Conservation (phyloP, 2,113 vertebrate genomes). For the Oceanites oceanicus region DNA sequence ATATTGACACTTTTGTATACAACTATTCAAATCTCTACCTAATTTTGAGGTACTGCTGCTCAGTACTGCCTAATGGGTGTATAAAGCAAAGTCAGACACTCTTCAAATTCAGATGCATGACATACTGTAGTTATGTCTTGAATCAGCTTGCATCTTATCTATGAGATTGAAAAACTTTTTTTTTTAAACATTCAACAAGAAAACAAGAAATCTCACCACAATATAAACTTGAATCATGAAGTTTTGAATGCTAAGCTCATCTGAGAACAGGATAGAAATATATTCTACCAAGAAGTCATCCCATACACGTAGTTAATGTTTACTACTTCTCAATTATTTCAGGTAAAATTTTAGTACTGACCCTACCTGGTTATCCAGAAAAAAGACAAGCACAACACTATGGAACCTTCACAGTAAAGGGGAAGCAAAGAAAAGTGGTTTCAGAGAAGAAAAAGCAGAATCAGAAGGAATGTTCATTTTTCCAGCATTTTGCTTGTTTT, state of each 20-base stretch:
- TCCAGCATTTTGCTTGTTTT: background rate
- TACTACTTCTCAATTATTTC: background rate
- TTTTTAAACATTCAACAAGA: background rate
- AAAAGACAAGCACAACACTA: background rate
- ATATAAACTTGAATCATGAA: background rate
- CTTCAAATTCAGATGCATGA: background rate
- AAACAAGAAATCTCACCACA: background rate
- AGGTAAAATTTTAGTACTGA: background rate
- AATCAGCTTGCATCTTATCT: background rate
- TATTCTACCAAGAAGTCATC: background rate
- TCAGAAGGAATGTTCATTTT: background rate
- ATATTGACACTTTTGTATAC: background rate
- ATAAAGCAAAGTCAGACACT: background rate
- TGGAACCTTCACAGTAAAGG: background rate
- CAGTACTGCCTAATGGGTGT: background rate
- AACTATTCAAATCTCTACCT: background rate
- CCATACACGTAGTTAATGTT: accelerated
- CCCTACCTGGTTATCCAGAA: background rate
- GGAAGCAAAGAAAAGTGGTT: background rate
- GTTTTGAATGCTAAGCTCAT: background rate
- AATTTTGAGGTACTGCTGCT: background rate
- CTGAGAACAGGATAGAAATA: background rate
- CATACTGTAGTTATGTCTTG: background rate
- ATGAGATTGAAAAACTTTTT: background rate
- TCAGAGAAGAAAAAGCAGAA: background rate